Evolutionary conservation across 1,140 invertebrate species (phyloP).

Genomic region (Hypsibius dujardini): DNA sequence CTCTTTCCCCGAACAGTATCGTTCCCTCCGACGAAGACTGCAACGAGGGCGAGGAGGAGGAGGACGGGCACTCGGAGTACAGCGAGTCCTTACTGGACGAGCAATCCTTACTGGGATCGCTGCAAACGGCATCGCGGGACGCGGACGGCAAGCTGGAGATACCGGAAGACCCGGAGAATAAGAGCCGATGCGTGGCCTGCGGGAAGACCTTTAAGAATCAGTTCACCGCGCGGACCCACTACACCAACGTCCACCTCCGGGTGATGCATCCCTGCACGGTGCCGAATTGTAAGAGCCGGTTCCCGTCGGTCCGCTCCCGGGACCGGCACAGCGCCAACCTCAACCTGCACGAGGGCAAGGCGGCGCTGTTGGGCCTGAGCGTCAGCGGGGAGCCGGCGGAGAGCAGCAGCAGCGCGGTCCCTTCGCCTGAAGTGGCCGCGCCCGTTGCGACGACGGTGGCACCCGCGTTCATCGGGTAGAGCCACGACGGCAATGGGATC

Average conservation of each 20-base stretch:
- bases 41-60: neutral
- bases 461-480: no score
- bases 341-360: conserved; percentile 53
- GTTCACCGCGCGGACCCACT: conserved; percentile 84
- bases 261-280: conserved; percentile 87
- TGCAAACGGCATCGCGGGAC: conserved; percentile 26
- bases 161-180: conserved; percentile 64
- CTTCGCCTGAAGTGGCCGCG: neutral
- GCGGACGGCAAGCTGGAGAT: conserved; percentile 35
- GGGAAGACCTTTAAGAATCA: conserved; percentile 84
- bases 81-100: no score
- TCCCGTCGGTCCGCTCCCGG: conserved; percentile 77
- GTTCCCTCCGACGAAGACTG: no score
- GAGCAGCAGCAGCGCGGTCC: neutral
- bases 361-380: neutral
- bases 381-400: neutral
- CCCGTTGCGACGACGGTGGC: neutral
- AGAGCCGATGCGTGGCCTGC: conserved; percentile 68
- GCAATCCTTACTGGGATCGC: neutral
- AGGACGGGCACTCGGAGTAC: conserved; percentile 19
- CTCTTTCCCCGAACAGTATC: no score
- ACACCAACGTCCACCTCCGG: conserved; percentile 85
- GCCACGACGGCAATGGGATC: no score
- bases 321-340: conserved; percentile 80
- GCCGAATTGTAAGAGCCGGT: conserved; percentile 84